Percentiles rank a stretch among this genome's conserved stretches.
phyloP scores from a whole-genome alignment of 2,888 invertebrate genomes.

The Cantharis rustica region DNA sequence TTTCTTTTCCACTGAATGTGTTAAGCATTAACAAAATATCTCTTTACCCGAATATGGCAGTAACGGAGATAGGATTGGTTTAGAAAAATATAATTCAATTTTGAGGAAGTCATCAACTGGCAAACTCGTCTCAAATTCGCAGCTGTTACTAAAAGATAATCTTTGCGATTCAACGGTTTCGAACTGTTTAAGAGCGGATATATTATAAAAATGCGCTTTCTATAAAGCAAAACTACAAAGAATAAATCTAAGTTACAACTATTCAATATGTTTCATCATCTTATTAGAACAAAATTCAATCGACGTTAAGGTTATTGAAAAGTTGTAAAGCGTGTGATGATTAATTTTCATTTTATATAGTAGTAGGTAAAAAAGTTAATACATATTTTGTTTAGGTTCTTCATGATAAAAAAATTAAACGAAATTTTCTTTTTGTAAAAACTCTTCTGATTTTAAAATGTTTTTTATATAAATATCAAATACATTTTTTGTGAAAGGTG shows the following conservation, averaged over 20 bases:
- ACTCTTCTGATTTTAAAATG: neutral
- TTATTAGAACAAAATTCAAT: neutral
- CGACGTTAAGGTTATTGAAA: neutral
- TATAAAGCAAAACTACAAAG: neutral
- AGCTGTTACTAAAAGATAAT: slow-evolving; percentile 4
- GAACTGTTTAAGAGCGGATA: neutral
- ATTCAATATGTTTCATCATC: neutral
- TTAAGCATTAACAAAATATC: neutral
- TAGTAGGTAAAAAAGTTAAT: neutral
- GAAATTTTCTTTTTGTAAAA: neutral
- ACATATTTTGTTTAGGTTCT: neutral
- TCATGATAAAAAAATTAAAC: neutral
- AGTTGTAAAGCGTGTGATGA: neutral
- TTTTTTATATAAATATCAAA: neutral
- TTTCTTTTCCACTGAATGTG: neutral
- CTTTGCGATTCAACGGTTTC: slow-evolving; percentile 1
- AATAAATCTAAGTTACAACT: neutral
- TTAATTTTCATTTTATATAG: neutral
- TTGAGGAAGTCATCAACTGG: slow-evolving; percentile 3
- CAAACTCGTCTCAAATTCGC: neutral
- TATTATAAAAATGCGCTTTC: neutral
- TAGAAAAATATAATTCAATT: slow-evolving; percentile 4
- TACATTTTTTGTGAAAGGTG: neutral
- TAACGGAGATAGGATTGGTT: neutral
- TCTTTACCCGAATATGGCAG: neutral